Base-by-base conservation (phyloP, 1,140 invertebrate genomes). In the Cotesia vestalis region DNA sequence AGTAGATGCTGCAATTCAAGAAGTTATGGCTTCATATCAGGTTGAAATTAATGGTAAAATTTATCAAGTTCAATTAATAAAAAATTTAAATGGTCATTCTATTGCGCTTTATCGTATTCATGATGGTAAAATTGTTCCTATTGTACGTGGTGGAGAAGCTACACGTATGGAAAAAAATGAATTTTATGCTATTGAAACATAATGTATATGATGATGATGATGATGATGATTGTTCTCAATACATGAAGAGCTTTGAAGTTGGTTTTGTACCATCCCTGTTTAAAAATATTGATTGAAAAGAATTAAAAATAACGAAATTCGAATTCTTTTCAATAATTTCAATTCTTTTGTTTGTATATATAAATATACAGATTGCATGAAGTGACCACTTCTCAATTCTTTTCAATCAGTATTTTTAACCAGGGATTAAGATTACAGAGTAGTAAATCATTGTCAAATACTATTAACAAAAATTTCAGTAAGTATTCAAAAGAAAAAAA, bases 1-100 rank as follows among this genome's bases (percentile, higher is more conserved):
- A 83, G 94, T 99, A 78, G 98, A 98, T 14, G 95, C 96, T 79
- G 95, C 95, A 4, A 97, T 99, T 80, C 98, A 99, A 84, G 98
- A 99, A 88, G 96, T 98, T 0, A 99, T 99, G 98, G 98, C 99
- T 80, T 98, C 96, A 0, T 98, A 99, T 88, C 98, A 99, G 89
- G 92, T 99, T 2, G 98, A 99, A 86, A 82, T 99, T 20, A 95
- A 99, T 88, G 98, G 98, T 36, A 98, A 98, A 89, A 94, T 93
- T 35, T 98, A 98, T 88, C 96, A 93, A 88, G 94, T 99, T 4
- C 99, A 99, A 87, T 94, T 97, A 2, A 99, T 99, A 79, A 90
- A 98, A 60, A 99, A 99, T 88, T 90, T 99, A 55, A 99, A 99
- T 89, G 98, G 98, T 11, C 98, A 99, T 85, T 98, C 97, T 4